Evolutionary conservation across 1,140 invertebrate species (phyloP).

Genomic region (Melanaphis sacchari): DNA sequence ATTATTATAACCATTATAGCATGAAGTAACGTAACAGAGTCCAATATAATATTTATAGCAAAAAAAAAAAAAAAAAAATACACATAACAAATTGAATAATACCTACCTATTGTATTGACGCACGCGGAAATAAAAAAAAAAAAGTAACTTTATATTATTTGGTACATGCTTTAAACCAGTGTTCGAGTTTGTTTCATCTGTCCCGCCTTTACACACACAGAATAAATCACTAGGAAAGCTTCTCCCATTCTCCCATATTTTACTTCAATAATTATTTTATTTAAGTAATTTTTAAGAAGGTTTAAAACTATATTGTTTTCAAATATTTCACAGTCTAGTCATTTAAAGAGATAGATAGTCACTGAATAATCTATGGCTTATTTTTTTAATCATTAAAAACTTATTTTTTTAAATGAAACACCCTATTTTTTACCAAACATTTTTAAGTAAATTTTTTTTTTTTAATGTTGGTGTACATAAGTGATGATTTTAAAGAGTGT

Average conservation of each 20-base stretch:
- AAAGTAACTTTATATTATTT: neutral
- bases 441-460: neutral
- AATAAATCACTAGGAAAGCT: neutral
- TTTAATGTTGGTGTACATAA: neutral
- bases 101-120: constrained; percentile 4
- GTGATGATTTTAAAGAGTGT: too few species aligned
- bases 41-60: constrained; percentile 9
- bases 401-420: constrained; percentile 1
- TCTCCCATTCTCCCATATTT: neutral
- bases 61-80: constrained; percentile 1
- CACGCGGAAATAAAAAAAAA: constrained; percentile 8
- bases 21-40: neutral
- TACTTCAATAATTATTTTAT: neutral
- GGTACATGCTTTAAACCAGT: constrained; percentile 2
- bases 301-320: neutral
- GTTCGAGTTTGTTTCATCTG: neutral
- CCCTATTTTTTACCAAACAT: neutral
- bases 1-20: neutral
- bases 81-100: constrained; percentile 4
- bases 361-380: neutral
- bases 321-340: neutral
- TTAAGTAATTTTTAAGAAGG: neutral
- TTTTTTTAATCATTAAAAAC: too few species aligned
- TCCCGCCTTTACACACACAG: constrained; percentile 3
- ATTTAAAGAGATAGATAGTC: too few species aligned